Conservation (phyloP, 2,797 vertebrate species). For the Hippopotamyrus pictus region DNA sequence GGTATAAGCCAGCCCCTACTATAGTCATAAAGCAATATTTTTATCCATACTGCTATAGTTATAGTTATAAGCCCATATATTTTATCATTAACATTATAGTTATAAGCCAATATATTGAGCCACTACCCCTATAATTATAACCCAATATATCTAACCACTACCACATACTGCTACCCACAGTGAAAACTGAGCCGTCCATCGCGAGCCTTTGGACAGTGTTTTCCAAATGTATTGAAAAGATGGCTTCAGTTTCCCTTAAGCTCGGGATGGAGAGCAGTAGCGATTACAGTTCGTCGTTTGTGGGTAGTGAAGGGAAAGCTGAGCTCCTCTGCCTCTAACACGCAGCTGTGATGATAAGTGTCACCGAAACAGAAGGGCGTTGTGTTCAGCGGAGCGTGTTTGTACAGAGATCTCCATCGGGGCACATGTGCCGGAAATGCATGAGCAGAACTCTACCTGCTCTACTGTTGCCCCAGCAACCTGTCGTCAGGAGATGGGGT, state of each 20-base stretch:
- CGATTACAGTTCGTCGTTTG: neutral
- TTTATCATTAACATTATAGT: neutral
- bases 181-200: neutral
- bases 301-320: neutral
- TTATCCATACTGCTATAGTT: constrained; percentile 1
- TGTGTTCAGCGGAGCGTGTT: neutral
- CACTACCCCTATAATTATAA: constrained; percentile 11
- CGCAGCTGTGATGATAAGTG: neutral
- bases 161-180: neutral
- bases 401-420: neutral
- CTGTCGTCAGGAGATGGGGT: constrained; percentile 15
- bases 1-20: neutral
- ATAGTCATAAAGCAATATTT: neutral
- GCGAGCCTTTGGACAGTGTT: neutral
- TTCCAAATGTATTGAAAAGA: neutral
- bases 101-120: constrained; percentile 14
- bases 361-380: neutral
- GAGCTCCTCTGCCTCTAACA: neutral
- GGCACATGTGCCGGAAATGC: constrained; percentile 1
- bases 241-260: neutral
- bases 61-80: neutral
- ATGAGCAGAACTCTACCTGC: constrained; percentile 10
- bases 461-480: constrained; percentile 25
- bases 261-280: neutral
- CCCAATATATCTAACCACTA: constrained; percentile 8